Evolutionary conservation across 2,797 vertebrate genomes (phyloP), one percentile per base, ranked within the genome.

Genomic region (Amphiprion clarkii): DNA sequence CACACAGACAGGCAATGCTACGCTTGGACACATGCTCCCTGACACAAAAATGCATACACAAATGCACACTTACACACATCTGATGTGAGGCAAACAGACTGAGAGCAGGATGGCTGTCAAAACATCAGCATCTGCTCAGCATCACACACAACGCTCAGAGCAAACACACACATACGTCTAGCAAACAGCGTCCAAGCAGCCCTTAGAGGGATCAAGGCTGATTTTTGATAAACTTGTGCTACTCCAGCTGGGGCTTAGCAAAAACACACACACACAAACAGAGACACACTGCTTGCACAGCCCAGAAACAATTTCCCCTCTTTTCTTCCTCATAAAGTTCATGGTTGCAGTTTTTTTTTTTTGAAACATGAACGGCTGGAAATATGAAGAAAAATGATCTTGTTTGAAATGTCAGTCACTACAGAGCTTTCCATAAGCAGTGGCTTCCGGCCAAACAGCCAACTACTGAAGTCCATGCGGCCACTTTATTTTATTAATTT

Each of bases 101-200:
- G 83, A 76, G 78, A 71, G 82, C 82, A 82, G 76, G 87, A 87
- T 73, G 77, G 73, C 83, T 93, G 93, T 93, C 90, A 93, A 91
- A 93, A 92, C 88, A 92, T 90, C 84, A 92, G 83, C 87, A 88
- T 90, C 85, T 92, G 92, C 82, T 91, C 76, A 76, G 83, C 84
- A 87, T 89, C 88, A 83, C 66, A 84, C 79, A 82, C 70, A 69
- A 17, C 58, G 52, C 90, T 82, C 67, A 74, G 62, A 87, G 87
- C 79, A 75, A 84, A 81, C 69, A 69, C 72, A 67, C 78, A 36
- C 71, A 60, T 71, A 79, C 69, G 75, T 81, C 67, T 6, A 77
- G 67, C 74, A 88, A 86, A 86, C 83, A 57, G 66, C 27, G 19
- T 81, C 83, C 87, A 78, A 85, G 74, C 73, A 66, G 73, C 78